These are phyloP conservation scores for Oxygymnocypris stewartii DNA, from an alignment of 2,113 vertebrate species.

Conservation along the genomic window DNA sequence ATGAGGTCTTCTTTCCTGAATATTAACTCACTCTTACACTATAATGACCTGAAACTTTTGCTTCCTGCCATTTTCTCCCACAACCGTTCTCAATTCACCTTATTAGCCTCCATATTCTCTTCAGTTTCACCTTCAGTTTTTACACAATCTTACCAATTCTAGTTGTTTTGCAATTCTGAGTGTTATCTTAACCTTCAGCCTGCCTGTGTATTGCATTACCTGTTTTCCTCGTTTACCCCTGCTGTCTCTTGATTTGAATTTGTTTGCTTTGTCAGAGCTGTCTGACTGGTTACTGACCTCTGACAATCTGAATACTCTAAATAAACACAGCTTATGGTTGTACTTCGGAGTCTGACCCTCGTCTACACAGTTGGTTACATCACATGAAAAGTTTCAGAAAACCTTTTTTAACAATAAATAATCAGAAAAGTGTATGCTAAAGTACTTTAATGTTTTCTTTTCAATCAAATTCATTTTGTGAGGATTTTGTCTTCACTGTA, in stretches of 20 bases:
- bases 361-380: background rate
- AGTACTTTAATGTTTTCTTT: no score
- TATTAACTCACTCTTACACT: background rate
- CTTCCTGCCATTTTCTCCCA: background rate
- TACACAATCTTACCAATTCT: background rate
- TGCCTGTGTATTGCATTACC: background rate
- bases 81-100: no score
- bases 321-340: background rate
- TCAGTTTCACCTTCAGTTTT: background rate
- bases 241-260: background rate
- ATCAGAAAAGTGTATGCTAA: background rate
- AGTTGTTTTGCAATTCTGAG: slow-evolving; percentile 1
- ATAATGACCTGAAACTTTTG: background rate
- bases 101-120: no score
- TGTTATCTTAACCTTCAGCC: background rate
- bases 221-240: background rate
- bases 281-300: background rate
- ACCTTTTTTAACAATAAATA: background rate
- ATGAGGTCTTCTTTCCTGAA: background rate
- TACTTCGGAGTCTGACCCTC: background rate
- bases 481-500: background rate
- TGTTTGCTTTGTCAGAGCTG: background rate
- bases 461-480: background rate
- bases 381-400: background rate
- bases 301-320: background rate